Evolutionary conservation across 2,797 vertebrate genomes (phyloP).

Genomic region (Gorsachius magnificus): DNA sequence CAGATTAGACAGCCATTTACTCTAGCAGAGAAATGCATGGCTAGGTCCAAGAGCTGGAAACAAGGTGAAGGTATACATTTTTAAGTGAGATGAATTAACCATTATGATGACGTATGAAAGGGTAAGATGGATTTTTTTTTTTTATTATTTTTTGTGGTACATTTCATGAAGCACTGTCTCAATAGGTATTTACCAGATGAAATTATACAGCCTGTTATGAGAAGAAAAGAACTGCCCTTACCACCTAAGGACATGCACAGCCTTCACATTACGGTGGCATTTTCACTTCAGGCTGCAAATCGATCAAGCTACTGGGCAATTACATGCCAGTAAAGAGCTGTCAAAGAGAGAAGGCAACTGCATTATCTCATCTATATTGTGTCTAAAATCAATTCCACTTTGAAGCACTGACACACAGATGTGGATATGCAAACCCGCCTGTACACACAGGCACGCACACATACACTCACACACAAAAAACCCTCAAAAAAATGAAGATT

Average conservation of each 20-base stretch:
- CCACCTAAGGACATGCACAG: neutral
- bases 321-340: neutral
- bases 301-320: neutral
- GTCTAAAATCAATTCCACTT: neutral
- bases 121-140: neutral
- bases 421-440: neutral
- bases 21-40: neutral
- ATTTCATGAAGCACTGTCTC: neutral
- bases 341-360: neutral
- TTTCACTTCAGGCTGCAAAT: neutral
- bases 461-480: rapidly evolving
- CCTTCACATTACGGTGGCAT: neutral
- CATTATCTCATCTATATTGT: neutral
- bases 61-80: neutral
- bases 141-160: neutral
- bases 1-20: constrained; percentile 14
- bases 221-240: neutral
- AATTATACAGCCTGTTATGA: neutral
- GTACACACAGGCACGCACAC: rapidly evolving
- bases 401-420: neutral
- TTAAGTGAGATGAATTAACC: neutral
- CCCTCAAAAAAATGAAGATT: neutral
- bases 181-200: neutral
- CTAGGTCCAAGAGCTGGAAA: neutral
- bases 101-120: neutral